Base-by-base conservation (phyloP, 2,113 vertebrate genomes). In the Embiotoca jacksoni region DNA sequence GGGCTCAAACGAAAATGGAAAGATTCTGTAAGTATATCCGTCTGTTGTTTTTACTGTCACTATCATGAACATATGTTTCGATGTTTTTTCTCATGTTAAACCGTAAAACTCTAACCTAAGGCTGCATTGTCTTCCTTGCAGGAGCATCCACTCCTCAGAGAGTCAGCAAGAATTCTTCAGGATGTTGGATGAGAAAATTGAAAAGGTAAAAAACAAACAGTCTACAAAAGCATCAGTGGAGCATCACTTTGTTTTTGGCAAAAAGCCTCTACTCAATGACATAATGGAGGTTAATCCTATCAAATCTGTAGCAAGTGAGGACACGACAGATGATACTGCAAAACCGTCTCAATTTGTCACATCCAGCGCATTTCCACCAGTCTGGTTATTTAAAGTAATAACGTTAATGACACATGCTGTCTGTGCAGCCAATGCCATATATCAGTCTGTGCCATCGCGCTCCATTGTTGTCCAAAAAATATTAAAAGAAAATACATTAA, bases 91-190 rank as follows among this genome's bases (percentile, higher is more conserved):
- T 6, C 2, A 6, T 31, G 16, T n/a, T 44, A 9, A 1, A n/a
- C 35, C 7, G 67, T 0, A 3, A 4, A 0, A 1, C 53, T 58
- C 30, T 79, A 35, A 83, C 36, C 60, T 16, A 23, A 23, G 23
- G 23, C 23, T 23, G 23, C 23, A 0, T 47, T 47, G 1, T 58
- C 54, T 62, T 89, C 68, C 82, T 80, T 57, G 92, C 94, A 91
- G 92, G 93, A 99, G 98, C 93, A 97, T 99, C 94, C 98, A 99
- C 94, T 98, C 97, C 86, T 99, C 98, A 23, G 98, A 99, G 95
- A 99, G 98, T 91, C 98, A 99, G 90, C 97, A 98, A 70, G 98
- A 99, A 88, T 99, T 99, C 93, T 99, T 99, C 96, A 95, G 96
- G 90, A 98, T 99, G 98, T 91, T 99, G 89, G 98, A 99, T 89